Evolutionary conservation across 2,888 invertebrate species (phyloP), one percentile per base, ranked within the genome.

Genomic region (Prosapia bicincta): DNA sequence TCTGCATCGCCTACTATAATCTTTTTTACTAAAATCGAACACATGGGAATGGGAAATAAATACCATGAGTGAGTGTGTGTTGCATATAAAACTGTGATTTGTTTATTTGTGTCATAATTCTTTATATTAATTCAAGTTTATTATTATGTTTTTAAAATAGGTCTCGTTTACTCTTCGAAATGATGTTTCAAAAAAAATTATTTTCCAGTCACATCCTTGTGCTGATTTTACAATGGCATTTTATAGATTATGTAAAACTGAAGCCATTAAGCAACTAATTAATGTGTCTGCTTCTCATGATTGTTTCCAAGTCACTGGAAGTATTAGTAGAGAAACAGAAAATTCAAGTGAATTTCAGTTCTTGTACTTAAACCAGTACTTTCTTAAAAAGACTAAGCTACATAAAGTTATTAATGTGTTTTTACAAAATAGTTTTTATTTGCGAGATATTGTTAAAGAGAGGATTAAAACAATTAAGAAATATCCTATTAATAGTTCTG

Each of bases 121-220:
- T n/a, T n/a, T n/a, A n/a, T n/a, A n/a, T n/a, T n/a, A n/a, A n/a
- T n/a, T n/a, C n/a, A n/a, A n/a, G n/a, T n/a, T n/a, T n/a, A n/a
- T n/a, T n/a, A n/a, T n/a, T 23, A 75, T 66, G 23, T 73, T 68
- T 65, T 24, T 75, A 66, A 69, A 79, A 43, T 69, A 85, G 81
- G 83, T 88, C 54, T 92, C 93, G 10, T 87, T 94, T 79, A 90
- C 90, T 77, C 83, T 94, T 71, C 86, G 92, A 80, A 90, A 94
- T 83, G 91, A 93, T 81, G 84, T 85, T 0, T 87, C 84, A 67
- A 88, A 89, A 72, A 86, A 88, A 81, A 86, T 91, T 0, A 79
- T 91, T 26, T 85, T 92, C 38, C 88, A 90, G 82, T 87, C 89
- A 32, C 87, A 87, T 43, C 68, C 67, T n/a, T 73, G 38, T 28